Evolutionary conservation across 2,888 invertebrate species (phyloP).

Genomic region (Leptothorax acervorum): DNA sequence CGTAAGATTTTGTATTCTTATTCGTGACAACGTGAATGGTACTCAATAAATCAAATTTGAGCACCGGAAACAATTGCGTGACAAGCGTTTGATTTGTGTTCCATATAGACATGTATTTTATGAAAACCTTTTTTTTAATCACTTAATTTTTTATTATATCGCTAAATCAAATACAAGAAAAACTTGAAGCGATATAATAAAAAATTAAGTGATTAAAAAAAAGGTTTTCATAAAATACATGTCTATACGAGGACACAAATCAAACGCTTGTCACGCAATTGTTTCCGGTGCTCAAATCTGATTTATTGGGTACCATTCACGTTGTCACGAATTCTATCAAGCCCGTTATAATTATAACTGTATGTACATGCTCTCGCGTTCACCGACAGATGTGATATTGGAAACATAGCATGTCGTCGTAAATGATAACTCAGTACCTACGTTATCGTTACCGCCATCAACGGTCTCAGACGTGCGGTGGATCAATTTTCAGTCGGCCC

Average conservation of each 20-base stretch:
- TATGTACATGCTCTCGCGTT: background rate
- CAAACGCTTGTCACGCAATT: background rate
- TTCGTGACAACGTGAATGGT: background rate
- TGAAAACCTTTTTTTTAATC: background rate
- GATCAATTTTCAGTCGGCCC: slow-evolving; percentile 75
- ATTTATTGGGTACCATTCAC: background rate
- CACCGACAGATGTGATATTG: background rate
- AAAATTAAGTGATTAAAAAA: background rate
- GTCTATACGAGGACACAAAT: background rate
- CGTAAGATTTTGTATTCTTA: background rate
- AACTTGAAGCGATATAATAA: background rate
- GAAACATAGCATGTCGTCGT: background rate
- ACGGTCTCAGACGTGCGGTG: slow-evolving; percentile 41
- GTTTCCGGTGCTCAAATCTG: background rate
- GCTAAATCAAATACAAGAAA: too few species aligned
- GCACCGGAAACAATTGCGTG: background rate
- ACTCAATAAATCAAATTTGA: background rate
- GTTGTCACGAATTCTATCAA: background rate
- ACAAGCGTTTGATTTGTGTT: background rate
- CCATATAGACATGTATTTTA: too few species aligned
- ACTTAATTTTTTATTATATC: background rate
- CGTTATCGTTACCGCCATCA: slow-evolving; percentile 33
- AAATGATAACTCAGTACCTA: background rate
- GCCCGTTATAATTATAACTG: background rate
- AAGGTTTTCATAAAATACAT: too few species aligned